phyloP scores from a whole-genome alignment of 2,113 vertebrate species.

The Indri indri region DNA sequence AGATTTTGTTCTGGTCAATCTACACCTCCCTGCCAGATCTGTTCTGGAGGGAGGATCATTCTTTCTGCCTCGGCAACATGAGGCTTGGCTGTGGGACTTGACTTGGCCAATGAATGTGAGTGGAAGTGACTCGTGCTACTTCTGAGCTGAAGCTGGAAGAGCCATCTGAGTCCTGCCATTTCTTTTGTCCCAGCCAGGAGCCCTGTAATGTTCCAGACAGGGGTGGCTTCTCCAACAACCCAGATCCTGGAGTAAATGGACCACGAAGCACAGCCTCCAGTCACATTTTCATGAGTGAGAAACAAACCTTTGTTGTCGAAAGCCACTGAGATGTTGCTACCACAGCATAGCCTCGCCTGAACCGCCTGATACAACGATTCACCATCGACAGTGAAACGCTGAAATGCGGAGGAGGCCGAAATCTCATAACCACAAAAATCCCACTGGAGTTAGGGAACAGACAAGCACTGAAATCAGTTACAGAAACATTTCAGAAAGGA shows the following conservation, averaged over 20 bases:
- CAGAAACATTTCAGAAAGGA: conserved; percentile 15
- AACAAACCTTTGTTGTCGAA: background rate
- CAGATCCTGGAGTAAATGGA: background rate
- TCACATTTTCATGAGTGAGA: background rate
- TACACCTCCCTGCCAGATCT: background rate
- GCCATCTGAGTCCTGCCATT: background rate
- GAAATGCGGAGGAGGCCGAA: background rate
- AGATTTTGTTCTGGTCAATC: background rate
- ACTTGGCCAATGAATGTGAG: background rate
- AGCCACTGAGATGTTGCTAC: background rate
- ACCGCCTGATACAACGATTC: background rate
- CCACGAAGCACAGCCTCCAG: background rate
- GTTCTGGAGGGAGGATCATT: background rate
- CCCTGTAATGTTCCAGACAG: background rate
- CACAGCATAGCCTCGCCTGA: background rate
- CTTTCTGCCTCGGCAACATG: background rate
- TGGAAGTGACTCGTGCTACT: background rate
- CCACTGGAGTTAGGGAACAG: background rate
- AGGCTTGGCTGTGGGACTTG: background rate
- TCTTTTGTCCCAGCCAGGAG: background rate
- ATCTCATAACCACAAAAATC: background rate
- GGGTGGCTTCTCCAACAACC: background rate
- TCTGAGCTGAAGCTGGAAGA: background rate
- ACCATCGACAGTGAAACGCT: background rate
- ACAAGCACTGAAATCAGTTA: background rate